Evolutionary conservation across 1,140 invertebrate species (phyloP), one percentile per base, ranked within the genome.

Genomic region (Cotesia typhae): DNA sequence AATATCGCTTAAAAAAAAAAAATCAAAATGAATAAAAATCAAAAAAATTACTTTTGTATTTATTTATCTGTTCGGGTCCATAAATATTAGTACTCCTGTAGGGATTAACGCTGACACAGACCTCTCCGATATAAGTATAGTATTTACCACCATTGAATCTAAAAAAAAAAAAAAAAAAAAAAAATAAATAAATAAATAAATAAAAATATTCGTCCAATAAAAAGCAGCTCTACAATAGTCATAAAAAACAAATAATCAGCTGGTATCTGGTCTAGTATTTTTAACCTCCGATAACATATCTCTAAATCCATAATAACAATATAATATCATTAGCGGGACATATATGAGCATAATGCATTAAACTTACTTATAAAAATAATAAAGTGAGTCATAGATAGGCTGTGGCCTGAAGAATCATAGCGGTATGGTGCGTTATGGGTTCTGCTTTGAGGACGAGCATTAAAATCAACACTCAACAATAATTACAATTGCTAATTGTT

Each of bases 111-210:
- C 95, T 96, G 36, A 97, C 92, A 81, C 95, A 94, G 75, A 97
- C 96, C 88, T 97, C 96, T 66, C 96, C 96, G 78, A 97, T 97
- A 84, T 97, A 97, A 10, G 95, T 96, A 88, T 97, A 97, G 79
- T 97, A 96, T 82, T 92, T 92, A 61, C 94, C 94, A 80, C 92
- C 91, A 85, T 94, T 92, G 83, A 95, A 97, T 84, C 96, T 98
- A 28, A 28, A 28, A 3, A 28, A 88, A 75, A 82, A 79, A 76
- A 80, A 79, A 76, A 70, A 61, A 3, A 28, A 88, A 75, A 82
- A 79, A 76, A 80, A 79, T 76, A 70, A 61, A 17, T 17, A 17
- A 17, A 17, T 17, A 17, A 17, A 17, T 17, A 75, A 61, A 64
- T 60, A 14, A 55, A 12, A n/a, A 14, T 3, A 36, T 28, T 68